Percentiles rank a stretch among this genome's conserved stretches.
phyloP scores from a whole-genome alignment of 1,140 invertebrate species.

The Dysdera silvatica region DNA sequence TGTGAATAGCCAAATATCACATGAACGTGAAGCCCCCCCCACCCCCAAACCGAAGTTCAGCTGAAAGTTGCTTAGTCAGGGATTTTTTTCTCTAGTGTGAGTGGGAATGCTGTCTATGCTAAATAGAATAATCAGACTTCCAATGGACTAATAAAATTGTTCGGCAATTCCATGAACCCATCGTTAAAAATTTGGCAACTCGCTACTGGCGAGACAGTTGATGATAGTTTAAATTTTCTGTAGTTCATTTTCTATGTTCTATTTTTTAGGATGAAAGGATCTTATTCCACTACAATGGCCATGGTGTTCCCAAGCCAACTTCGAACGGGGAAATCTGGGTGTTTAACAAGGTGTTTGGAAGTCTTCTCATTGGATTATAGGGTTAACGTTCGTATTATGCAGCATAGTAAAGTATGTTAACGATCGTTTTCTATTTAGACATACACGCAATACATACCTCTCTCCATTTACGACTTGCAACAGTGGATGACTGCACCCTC shows the following conservation, averaged over 20 bases:
- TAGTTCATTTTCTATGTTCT: too few species aligned
- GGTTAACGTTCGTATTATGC: background rate
- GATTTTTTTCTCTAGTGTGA: too few species aligned
- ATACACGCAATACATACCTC: slow-evolving; percentile 97
- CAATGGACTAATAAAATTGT: too few species aligned
- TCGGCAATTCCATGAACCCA: too few species aligned
- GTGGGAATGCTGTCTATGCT: too few species aligned
- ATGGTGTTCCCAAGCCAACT: slow-evolving; percentile 97
- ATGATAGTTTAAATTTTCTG: background rate
- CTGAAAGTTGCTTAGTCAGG: too few species aligned
- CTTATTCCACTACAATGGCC: slow-evolving; percentile 98
- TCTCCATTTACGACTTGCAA: slow-evolving; percentile 96
- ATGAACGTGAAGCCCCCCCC: too few species aligned
- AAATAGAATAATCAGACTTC: too few species aligned
- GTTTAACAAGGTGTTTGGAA: slow-evolving; percentile 87
- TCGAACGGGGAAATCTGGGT: slow-evolving; percentile 99
- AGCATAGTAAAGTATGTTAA: background rate
- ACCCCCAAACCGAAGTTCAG: too few species aligned
- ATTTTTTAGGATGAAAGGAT: slow-evolving; percentile 95
- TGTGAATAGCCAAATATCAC: too few species aligned
- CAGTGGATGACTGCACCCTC: slow-evolving; percentile 98
- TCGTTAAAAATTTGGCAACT: too few species aligned
- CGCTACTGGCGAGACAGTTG: too few species aligned
- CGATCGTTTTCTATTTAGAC: slow-evolving; percentile 54
- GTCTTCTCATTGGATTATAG: background rate